Evolutionary conservation across 2,797 vertebrate species (phyloP).

Genomic region (Cyclopterus lumpus): DNA sequence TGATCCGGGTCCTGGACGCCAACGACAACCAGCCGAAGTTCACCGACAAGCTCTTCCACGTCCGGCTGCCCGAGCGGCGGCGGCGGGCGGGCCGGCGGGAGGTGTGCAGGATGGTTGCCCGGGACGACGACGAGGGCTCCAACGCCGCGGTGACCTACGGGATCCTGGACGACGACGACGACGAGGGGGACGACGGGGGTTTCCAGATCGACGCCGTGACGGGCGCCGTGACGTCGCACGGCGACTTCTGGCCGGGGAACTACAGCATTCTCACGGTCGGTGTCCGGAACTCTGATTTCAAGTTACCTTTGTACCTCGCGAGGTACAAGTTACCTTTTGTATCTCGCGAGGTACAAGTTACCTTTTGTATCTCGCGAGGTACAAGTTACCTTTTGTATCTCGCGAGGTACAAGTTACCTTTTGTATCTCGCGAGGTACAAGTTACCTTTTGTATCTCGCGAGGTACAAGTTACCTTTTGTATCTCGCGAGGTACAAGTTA

Average conservation of each 20-base stretch:
- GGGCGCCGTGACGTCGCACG: conserved; percentile 86
- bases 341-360: no score
- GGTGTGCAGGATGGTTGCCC: conserved; percentile 90
- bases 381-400: no score
- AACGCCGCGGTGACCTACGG: conserved; percentile 90
- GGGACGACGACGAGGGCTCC: conserved; percentile 89
- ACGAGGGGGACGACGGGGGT: conserved; percentile 54
- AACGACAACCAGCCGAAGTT: conserved; percentile 93
- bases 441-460: no score
- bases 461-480: no score
- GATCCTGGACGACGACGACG: conserved; percentile 83
- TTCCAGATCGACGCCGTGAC: conserved; percentile 87
- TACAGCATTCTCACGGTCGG: conserved; percentile 94
- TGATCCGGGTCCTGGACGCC: conserved; percentile 89
- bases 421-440: no score
- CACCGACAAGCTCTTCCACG: conserved; percentile 92
- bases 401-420: no score
- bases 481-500: no score
- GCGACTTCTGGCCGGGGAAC: conserved; percentile 87
- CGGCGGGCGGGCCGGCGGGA: conserved; percentile 57
- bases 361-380: no score
- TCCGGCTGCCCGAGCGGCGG: conserved; percentile 85
- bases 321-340: no score
- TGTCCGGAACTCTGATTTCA: background rate
- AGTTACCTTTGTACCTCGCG: no score